Evolutionary conservation across 1,140 invertebrate species (phyloP).

Genomic region (Oedothorax gibbosus): DNA sequence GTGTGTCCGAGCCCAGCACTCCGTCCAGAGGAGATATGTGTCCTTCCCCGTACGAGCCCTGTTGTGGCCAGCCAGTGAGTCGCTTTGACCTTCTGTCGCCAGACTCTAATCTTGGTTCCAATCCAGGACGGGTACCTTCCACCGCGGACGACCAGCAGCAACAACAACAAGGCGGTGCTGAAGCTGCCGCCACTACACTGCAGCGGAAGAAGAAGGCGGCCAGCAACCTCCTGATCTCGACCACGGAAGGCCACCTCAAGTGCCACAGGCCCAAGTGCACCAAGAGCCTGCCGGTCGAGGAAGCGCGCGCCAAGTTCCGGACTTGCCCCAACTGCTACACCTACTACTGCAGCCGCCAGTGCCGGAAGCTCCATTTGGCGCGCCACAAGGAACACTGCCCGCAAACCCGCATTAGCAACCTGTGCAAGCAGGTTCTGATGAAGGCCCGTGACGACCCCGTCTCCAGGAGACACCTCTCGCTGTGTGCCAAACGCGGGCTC

Average conservation of each 20-base stretch:
- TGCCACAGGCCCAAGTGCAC: slow-evolving; percentile 68
- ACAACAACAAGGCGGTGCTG: not conserved
- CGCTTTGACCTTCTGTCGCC: not conserved
- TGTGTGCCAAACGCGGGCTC: slow-evolving; percentile 83
- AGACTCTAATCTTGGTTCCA: slow-evolving; percentile 51
- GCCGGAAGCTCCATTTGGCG: slow-evolving; percentile 89
- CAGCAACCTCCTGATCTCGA: not conserved
- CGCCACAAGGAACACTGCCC: slow-evolving; percentile 90
- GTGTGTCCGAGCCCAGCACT: slow-evolving; percentile 51
- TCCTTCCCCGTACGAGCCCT: slow-evolving; percentile 15
- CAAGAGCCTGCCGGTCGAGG: slow-evolving; percentile 66
- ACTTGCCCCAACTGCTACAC: slow-evolving; percentile 95
- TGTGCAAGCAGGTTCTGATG: slow-evolving; percentile 88
- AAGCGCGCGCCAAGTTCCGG: slow-evolving; percentile 76
- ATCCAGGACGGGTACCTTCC: slow-evolving; percentile 50
- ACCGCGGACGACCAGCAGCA: not conserved
- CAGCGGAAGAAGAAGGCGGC: slow-evolving; percentile 35
- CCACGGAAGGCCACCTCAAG: slow-evolving; percentile 62
- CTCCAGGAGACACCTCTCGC: slow-evolving; percentile 82
- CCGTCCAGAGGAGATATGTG: slow-evolving; percentile 1
- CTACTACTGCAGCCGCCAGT: slow-evolving; percentile 79
- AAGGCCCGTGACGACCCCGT: slow-evolving; percentile 85
- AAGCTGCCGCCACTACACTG: slow-evolving; percentile 13
- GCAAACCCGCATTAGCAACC: slow-evolving; percentile 81
- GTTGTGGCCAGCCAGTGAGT: slow-evolving; percentile 37